phyloP scores from a whole-genome alignment of 2,888 invertebrate species.

The Stomorhina lunata region DNA sequence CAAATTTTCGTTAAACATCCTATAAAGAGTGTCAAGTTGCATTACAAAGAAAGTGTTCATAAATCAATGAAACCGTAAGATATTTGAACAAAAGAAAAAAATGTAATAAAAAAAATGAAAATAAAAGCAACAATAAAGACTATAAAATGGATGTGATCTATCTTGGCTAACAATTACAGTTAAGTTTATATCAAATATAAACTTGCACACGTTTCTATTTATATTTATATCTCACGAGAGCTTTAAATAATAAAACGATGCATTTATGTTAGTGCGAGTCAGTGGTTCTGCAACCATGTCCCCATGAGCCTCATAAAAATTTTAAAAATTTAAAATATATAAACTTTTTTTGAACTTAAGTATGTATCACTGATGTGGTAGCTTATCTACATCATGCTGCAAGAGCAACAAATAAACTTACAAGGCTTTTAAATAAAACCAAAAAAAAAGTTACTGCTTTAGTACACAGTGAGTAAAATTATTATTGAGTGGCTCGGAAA shows the following conservation, averaged over 20 bases:
- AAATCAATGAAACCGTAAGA: slow-evolving; percentile 49
- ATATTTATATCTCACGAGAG: background rate
- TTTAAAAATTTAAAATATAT: too few species aligned
- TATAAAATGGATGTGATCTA: slow-evolving; percentile 37
- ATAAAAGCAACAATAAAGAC: slow-evolving; percentile 8
- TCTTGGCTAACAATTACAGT: slow-evolving; percentile 22
- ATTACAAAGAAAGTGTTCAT: slow-evolving; percentile 62
- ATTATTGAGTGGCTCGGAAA: too few species aligned
- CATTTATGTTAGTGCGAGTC: background rate
- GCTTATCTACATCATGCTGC: slow-evolving; percentile 13
- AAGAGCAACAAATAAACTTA: slow-evolving; percentile 22
- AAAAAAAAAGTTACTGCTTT: too few species aligned
- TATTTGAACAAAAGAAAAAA: background rate
- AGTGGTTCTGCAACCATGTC: background rate
- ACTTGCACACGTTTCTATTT: background rate
- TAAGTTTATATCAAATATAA: background rate
- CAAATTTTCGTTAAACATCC: slow-evolving; percentile 60
- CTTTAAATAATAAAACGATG: background rate
- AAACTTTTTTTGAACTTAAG: background rate
- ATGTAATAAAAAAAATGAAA: background rate
- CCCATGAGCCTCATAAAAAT: too few species aligned
- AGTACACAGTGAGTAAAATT: too few species aligned
- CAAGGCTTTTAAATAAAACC: slow-evolving; percentile 16
- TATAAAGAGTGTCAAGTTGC: slow-evolving; percentile 61
- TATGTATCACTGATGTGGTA: background rate